Conservation (phyloP, 2,113 vertebrate genomes). For the Albula goreensis region DNA sequence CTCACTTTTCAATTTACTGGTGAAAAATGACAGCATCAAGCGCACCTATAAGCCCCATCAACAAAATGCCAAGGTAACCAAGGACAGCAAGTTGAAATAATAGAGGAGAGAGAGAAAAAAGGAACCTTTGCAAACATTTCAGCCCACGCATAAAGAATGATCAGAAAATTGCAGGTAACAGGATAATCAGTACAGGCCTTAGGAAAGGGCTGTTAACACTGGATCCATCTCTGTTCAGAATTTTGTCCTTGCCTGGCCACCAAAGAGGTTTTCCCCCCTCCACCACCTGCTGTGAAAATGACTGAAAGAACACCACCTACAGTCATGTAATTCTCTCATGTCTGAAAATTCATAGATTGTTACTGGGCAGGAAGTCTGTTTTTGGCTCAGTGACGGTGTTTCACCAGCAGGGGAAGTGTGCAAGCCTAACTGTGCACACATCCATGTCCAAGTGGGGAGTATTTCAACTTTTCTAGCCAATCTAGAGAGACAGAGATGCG, state of each 20-base stretch:
- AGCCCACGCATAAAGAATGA: not conserved
- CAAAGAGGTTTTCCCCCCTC: not conserved
- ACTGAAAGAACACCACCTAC: not conserved
- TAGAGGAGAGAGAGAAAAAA: not conserved
- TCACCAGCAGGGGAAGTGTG: not conserved
- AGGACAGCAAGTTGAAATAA: conserved; percentile 13
- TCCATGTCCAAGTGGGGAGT: too few species aligned
- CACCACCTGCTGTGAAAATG: not conserved
- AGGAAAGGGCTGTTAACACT: not conserved
- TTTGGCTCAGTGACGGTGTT: not conserved
- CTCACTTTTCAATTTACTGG: not conserved
- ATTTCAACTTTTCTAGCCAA: not conserved
- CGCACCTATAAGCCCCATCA: not conserved
- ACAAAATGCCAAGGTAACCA: conserved; percentile 17
- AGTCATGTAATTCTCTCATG: not conserved
- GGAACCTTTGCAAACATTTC: not conserved
- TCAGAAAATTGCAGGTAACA: not conserved
- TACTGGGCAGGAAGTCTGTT: not conserved
- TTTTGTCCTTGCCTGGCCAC: not conserved
- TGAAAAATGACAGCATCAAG: not conserved
- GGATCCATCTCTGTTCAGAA: not conserved
- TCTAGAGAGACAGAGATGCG: too few species aligned
- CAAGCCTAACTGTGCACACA: not conserved
- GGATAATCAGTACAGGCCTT: not conserved
- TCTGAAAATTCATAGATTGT: not conserved